Base-by-base conservation (phyloP, 2,888 invertebrate species). In the Ectropis crepuscularia region DNA sequence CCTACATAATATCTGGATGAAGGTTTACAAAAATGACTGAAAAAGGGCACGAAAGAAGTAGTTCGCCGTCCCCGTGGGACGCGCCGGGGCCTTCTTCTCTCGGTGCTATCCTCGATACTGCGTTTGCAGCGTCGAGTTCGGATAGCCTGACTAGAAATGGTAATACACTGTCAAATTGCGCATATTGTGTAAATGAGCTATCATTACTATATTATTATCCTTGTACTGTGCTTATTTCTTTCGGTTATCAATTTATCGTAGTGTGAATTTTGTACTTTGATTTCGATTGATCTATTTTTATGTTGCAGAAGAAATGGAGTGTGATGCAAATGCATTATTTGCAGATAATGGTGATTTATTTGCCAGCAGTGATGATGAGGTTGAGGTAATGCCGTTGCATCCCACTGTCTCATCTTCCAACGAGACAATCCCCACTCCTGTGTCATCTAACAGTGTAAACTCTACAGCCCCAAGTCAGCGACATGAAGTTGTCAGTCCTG, bases 101-200 rank as follows among this genome's bases (percentile, higher is more conserved):
- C 71, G 94, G 94, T 57, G 95, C 94, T 81, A 95, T 95, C 79
- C 90, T 95, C 71, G 94, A 95, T 79, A 94, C 95, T 66, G 95
- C 94, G 66, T 95, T 94, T 79, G 92, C 94, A 68, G 94, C 95
- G 65, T 91, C 94, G 62, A 91, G 93, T 53, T 85, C 87, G 69
- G 89, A 89, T 68, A 85, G 75, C 75, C 88, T 81, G 71, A 80
- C 82, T 57, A 85, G 85, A 74, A 89, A 85, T 84, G 92, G 92
- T 91, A 85, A 71, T 4, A 42, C 12, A 12, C 42, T 53, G 53
- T 53, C 1, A 16, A 42, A 28, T 42, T 36, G 6, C 6, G 10
- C 9, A 9, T 7, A 7, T 28, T 28, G 41, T 41, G 8, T 41
- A 6, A 10, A 41, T 41, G 16, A 28, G 16, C 16, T 28, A 28